Evolutionary conservation across 2,113 vertebrate species (phyloP).

Genomic region (Azemiops feae): DNA sequence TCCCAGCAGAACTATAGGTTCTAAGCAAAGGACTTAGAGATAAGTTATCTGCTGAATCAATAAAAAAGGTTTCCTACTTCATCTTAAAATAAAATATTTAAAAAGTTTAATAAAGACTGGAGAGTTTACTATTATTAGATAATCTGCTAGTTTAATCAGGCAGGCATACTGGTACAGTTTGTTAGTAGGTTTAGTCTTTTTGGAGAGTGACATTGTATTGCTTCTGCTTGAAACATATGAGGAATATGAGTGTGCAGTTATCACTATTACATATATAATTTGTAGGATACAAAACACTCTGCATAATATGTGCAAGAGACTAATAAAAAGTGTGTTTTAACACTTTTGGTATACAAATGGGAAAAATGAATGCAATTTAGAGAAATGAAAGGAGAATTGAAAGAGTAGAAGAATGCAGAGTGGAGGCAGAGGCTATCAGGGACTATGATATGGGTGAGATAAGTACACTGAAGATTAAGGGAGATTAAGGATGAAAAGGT

Average conservation of each 20-base stretch:
- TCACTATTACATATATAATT: background rate
- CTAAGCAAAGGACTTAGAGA: background rate
- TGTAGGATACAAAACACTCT: background rate
- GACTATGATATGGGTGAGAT: background rate
- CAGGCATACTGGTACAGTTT: background rate
- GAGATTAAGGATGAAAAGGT: background rate
- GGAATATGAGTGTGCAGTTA: background rate
- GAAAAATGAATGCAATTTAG: background rate
- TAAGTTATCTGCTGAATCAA: background rate
- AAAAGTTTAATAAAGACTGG: background rate
- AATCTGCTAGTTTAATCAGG: background rate
- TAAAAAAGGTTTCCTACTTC: background rate
- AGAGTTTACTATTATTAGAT: background rate
- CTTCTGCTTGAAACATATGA: background rate
- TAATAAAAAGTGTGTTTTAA: background rate
- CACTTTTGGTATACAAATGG: background rate
- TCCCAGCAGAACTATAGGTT: background rate
- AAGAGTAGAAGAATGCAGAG: background rate
- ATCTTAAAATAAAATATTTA: background rate
- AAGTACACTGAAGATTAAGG: background rate
- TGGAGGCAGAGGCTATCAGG: background rate
- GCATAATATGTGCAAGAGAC: background rate
- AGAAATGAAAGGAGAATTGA: background rate
- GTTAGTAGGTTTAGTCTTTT: background rate
- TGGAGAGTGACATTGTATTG: background rate